phyloP scores from a whole-genome alignment of 1,140 invertebrate species.

The Phortica variegata region DNA sequence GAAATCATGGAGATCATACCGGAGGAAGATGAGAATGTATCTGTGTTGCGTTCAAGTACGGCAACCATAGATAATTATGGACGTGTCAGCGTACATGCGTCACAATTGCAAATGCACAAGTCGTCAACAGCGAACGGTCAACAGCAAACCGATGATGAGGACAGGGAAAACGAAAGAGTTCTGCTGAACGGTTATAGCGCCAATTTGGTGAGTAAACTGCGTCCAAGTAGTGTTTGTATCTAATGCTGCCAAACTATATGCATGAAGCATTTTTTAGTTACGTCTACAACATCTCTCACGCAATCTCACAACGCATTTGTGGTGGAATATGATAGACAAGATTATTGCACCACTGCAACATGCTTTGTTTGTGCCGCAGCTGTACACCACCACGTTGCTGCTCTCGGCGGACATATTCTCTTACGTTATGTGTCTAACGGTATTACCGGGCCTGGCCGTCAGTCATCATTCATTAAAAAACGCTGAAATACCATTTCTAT shows the following conservation, averaged over 20 bases:
- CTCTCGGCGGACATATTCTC: conserved; percentile 53
- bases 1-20: conserved; percentile 56
- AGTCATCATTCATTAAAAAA: conserved; percentile 49
- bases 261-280: not conserved
- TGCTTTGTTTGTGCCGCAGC: conserved; percentile 42
- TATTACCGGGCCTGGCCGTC: conserved; percentile 44
- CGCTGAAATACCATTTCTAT: conserved; percentile 54
- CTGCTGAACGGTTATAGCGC: conserved; percentile 7
- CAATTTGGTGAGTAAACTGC: conserved; percentile 36
- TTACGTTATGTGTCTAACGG: conserved; percentile 54
- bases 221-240: conserved; percentile 1
- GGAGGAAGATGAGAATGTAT: conserved; percentile 51
- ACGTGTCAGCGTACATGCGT: conserved; percentile 25
- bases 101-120: conserved; percentile 32
- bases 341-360: conserved; percentile 46
- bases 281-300: conserved; percentile 36
- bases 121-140: conserved; percentile 23
- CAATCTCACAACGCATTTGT: conserved; percentile 38
- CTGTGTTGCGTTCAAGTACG: conserved; percentile 47
- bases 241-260: not conserved
- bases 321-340: conserved; percentile 46
- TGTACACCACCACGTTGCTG: conserved; percentile 47
- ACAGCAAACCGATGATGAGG: conserved; percentile 7
- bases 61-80: conserved; percentile 50
- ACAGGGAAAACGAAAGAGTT: too few species aligned